A percentile compares a stretch with the other conserved stretches of the same genome.
Conservation (phyloP, 2,888 invertebrate species). For the Atrina japonica region DNA sequence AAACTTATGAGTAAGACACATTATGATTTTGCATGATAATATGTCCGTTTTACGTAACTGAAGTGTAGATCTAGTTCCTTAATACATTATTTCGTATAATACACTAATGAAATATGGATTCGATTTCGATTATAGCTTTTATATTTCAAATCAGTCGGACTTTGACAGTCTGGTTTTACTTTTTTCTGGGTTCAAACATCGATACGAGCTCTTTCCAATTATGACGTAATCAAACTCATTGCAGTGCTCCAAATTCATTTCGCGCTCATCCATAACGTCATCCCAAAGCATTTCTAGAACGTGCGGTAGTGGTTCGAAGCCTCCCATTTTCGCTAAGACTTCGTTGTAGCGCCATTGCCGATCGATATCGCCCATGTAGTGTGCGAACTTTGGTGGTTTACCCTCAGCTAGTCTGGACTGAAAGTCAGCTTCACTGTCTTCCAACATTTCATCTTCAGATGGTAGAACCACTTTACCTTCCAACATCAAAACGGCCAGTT, state of each 20-base stretch:
- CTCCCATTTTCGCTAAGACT: conserved; percentile 26
- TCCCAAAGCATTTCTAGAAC: conserved; percentile 19
- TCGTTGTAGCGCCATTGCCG: conserved; percentile 27
- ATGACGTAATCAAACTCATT: conserved; percentile 2
- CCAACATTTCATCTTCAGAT: conserved; percentile 30
- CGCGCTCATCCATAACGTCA: conserved; percentile 12
- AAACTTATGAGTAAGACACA: too few species aligned
- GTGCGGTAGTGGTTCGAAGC: conserved; percentile 10
- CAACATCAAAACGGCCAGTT: conserved; percentile 15
- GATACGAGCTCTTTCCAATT: not conserved
- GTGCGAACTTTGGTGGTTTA: conserved; percentile 18
- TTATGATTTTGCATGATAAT: too few species aligned
- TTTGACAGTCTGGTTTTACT: not conserved
- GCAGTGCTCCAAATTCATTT: not conserved
- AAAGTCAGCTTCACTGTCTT: conserved; percentile 34
- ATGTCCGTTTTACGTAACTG: too few species aligned
- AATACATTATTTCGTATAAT: too few species aligned
- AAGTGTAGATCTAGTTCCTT: too few species aligned
- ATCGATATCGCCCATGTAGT: conserved; percentile 30
- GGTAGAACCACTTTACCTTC: conserved; percentile 31
- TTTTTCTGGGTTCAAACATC: conserved; percentile 7
- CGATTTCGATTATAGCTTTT: too few species aligned
- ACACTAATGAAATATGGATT: too few species aligned
- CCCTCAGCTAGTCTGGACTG: conserved; percentile 23
- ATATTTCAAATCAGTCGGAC: too few species aligned